Evolutionary conservation across 2,797 vertebrate genomes (phyloP).

Genomic region (Acanthis flammea): DNA sequence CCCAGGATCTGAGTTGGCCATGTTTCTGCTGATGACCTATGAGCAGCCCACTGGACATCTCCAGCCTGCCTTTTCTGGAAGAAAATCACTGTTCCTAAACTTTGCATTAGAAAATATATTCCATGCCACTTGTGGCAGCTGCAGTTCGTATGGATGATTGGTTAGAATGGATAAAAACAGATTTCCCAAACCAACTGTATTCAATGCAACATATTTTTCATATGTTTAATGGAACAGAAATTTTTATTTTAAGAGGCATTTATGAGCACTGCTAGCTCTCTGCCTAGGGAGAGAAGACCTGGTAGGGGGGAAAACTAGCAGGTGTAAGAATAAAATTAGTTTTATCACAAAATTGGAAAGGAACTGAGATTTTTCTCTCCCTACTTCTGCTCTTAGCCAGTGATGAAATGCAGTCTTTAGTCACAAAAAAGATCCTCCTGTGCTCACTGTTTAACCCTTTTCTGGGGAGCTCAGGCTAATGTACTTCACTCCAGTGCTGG

Average conservation of each 20-base stretch:
- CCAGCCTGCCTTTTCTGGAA: not conserved
- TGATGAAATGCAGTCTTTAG: conserved; percentile 42
- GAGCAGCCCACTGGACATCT: not conserved
- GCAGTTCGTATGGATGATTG: conserved; percentile 56
- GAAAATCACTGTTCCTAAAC: conserved; percentile 32
- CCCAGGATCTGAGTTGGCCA: not conserved
- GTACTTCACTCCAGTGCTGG: not conserved
- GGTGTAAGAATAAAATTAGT: conserved; percentile 64
- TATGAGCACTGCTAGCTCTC: conserved; percentile 47
- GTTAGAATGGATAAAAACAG: conserved; percentile 68
- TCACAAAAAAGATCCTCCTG: not conserved
- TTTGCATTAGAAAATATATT: conserved; percentile 17
- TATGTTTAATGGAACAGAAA: conserved; percentile 76
- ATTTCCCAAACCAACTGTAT: conserved; percentile 74
- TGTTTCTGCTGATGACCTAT: not conserved
- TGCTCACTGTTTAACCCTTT: conserved; percentile 55
- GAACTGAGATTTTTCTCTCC: conserved; percentile 30
- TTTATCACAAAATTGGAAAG: conserved; percentile 64
- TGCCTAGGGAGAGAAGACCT: conserved; percentile 49
- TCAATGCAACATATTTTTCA: conserved; percentile 74
- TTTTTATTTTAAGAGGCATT: conserved; percentile 74
- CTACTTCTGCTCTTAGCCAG: conserved; percentile 3
- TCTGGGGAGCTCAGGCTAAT: not conserved
- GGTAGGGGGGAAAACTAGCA: conserved; percentile 49
- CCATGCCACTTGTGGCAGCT: conserved; percentile 53